Base-by-base conservation (phyloP, 2,113 vertebrate genomes). In the Brachionichthys hirsutus region DNA sequence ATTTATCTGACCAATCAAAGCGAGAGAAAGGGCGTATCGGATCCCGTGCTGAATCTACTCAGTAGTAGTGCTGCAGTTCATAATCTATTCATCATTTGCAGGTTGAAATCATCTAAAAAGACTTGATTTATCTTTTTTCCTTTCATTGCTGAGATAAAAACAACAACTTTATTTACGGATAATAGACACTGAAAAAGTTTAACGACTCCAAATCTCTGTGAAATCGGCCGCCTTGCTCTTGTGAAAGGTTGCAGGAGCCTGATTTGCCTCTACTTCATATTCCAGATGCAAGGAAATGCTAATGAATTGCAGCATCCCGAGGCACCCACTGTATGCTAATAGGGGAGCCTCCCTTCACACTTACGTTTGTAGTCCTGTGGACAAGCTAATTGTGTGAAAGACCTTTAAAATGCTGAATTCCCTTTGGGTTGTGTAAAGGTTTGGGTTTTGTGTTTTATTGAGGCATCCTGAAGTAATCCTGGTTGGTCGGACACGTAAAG, bases 221-320 rank as follows among this genome's bases (percentile, higher is more conserved):
- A 64, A 43, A 41, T 13, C 9, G 6, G 17, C 41, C 17, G 7
- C 43, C 35, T 16, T 13, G 9, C 47, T 51, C 41, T 54, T 49
- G 35, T 71, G 45, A 47, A 64, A 47, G 42, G 48, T 18, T 38
- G 61, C 65, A 62, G 18, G 46, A 67, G 43, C 43, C 17, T 57
- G 15, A 12, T 53, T 67, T 67, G 40, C 58, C 5, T 73, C 73
- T 38, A 38, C 63, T 82, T 80, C 41, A 77, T 70, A 75, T 82
- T 85, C 73, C 53, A 54, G 53, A 78, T 77, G 67, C 70, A 69
- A 73, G 75, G 42, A 82, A 68, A 86, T 86, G 82, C 80, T 74
- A 85, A 84, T 86, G 65, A 85, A 70, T 41, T 78, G 72, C 70
- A 62, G 67, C 69, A 79, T 77, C 74, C 73, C 52, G 45, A 75